phyloP scores from a whole-genome alignment of 2,888 invertebrate species.

The Buathra laborator region DNA sequence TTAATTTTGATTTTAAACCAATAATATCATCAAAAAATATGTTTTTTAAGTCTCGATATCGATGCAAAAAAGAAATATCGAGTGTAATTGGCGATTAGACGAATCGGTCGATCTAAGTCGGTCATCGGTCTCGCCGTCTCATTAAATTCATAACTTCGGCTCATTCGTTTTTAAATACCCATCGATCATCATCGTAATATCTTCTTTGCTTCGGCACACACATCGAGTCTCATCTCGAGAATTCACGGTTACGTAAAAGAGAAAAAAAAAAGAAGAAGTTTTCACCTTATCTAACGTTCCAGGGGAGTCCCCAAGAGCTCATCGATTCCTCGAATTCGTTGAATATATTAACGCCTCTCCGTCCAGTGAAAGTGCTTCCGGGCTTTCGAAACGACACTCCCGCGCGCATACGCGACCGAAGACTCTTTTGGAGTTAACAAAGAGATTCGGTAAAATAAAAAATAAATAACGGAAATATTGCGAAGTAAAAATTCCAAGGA shows the following conservation, averaged over 20 bases:
- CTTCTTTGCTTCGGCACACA: neutral
- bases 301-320: slow-evolving; percentile 52
- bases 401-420: neutral
- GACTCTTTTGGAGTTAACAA: neutral
- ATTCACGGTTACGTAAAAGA: slow-evolving; percentile 19
- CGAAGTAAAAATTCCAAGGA: neutral
- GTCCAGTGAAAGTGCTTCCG: slow-evolving; percentile 68
- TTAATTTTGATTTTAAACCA: too few species aligned
- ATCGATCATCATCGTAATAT: slow-evolving; percentile 18
- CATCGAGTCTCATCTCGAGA: neutral
- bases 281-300: slow-evolving; percentile 53
- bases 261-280: slow-evolving; percentile 20
- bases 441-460: neutral
- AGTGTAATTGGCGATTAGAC: neutral
- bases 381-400: slow-evolving; percentile 64
- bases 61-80: neutral
- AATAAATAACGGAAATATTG: too few species aligned
- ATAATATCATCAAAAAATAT: too few species aligned
- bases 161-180: neutral
- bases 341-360: slow-evolving; percentile 49
- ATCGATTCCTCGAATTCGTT: slow-evolving; percentile 49
- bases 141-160: slow-evolving; percentile 19
- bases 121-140: slow-evolving; percentile 27
- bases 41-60: too few species aligned
- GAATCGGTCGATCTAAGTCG: slow-evolving; percentile 4